phyloP scores from a whole-genome alignment of 2,888 invertebrate genomes.

The Lamproptera curius region DNA sequence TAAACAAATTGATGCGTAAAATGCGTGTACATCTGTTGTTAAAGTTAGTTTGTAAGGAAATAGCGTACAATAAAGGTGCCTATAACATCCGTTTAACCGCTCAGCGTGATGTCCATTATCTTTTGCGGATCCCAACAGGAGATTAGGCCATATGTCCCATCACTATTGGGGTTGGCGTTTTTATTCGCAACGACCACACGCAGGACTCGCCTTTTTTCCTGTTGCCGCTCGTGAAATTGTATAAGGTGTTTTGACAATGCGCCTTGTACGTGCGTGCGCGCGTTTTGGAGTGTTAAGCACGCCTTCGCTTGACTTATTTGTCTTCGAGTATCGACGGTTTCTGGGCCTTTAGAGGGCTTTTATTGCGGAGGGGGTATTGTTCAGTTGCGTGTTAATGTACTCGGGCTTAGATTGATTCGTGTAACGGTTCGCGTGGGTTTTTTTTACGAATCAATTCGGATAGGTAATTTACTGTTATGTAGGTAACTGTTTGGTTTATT shows the following conservation, averaged over 20 bases:
- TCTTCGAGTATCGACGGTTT: slow-evolving; percentile 36
- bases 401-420: not conserved
- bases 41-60: too few species aligned
- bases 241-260: slow-evolving; percentile 75
- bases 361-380: not conserved
- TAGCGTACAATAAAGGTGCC: too few species aligned
- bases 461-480: too few species aligned
- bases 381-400: not conserved
- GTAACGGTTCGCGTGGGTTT: too few species aligned
- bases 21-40: too few species aligned
- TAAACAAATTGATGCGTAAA: too few species aligned
- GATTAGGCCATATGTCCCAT: slow-evolving; percentile 12
- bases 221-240: slow-evolving; percentile 60
- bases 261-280: slow-evolving; percentile 60
- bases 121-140: not conserved
- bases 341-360: slow-evolving; percentile 4
- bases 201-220: slow-evolving; percentile 34
- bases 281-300: slow-evolving; percentile 67
- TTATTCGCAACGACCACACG: slow-evolving; percentile 65
- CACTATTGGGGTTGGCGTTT: slow-evolving; percentile 39
- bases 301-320: slow-evolving; percentile 50
- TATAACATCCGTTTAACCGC: not conserved
- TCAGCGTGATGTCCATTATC: slow-evolving; percentile 4
- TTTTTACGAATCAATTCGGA: too few species aligned
- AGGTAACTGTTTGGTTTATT: too few species aligned